These are phyloP conservation scores for Boloria euphrosyne DNA, from an alignment of 2,888 invertebrate species.

Conservation along the genomic window DNA sequence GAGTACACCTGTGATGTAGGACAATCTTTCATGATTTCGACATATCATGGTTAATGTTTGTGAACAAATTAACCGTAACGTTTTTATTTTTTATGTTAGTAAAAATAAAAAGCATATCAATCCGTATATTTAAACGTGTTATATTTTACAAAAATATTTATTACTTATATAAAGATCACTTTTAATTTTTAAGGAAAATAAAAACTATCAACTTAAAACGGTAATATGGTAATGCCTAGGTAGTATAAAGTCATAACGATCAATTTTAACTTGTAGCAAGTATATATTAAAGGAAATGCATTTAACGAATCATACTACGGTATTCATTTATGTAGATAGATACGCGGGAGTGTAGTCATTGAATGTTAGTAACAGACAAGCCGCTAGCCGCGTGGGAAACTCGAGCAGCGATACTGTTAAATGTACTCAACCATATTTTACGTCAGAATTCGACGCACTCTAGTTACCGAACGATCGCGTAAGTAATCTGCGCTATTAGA, in stretches of 20 bases:
- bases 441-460: constrained; percentile 66
- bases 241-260: background rate
- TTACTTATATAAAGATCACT: too few relatives aligned
- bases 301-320: constrained; percentile 25
- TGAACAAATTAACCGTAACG: constrained; percentile 52
- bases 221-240: background rate
- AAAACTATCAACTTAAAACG: too few relatives aligned
- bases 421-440: constrained; percentile 65
- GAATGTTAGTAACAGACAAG: constrained; percentile 41
- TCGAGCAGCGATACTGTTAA: constrained; percentile 54
- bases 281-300: constrained; percentile 27
- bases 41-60: constrained; percentile 66
- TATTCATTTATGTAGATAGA: constrained; percentile 39
- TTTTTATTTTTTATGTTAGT: constrained; percentile 4
- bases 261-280: background rate
- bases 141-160: too few relatives aligned
- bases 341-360: constrained; percentile 34
- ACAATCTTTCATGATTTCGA: constrained; percentile 71
- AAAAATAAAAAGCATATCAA: background rate
- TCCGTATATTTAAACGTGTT: too few relatives aligned
- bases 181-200: too few relatives aligned
- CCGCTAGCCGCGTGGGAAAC: constrained; percentile 69
- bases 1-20: constrained; percentile 73
- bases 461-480: constrained; percentile 54
- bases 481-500: constrained; percentile 61